phyloP scores from a whole-genome alignment of 2,888 invertebrate species.

The Teleogryllus oceanicus region DNA sequence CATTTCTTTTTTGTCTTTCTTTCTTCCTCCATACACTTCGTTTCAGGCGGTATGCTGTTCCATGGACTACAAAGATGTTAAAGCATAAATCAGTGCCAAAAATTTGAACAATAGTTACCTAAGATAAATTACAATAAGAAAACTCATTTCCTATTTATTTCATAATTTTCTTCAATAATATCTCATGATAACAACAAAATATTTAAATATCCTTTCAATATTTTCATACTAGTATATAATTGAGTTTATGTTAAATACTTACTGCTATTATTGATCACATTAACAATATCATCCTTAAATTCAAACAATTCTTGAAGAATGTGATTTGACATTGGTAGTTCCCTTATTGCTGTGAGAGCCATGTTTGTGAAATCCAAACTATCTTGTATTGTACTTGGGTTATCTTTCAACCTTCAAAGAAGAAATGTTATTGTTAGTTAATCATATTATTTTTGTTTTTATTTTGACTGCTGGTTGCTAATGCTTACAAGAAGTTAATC shows the following conservation, averaged over 20 bases:
- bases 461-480: too few relatives aligned
- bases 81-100: too few relatives aligned
- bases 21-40: too few relatives aligned
- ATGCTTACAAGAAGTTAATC: too few relatives aligned
- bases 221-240: conserved; percentile 3
- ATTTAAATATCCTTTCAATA: not conserved
- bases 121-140: too few relatives aligned
- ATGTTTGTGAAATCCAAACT: conserved; percentile 35
- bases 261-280: conserved; percentile 21
- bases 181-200: not conserved
- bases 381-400: conserved; percentile 25
- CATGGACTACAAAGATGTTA: too few relatives aligned
- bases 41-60: too few relatives aligned
- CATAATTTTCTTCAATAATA: not conserved
- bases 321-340: conserved; percentile 30
- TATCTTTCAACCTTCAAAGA: not conserved
- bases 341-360: conserved; percentile 30
- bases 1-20: not conserved
- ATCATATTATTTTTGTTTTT: too few relatives aligned
- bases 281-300: conserved; percentile 33
- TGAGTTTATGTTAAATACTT: not conserved
- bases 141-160: not conserved
- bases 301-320: conserved; percentile 31
- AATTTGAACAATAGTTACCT: too few relatives aligned
- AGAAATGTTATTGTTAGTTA: too few relatives aligned